A percentile compares a stretch with the other conserved stretches of the same genome.
Evolutionary conservation across 2,113 vertebrate species (phyloP).

Genomic region (Apodemus speciosus): DNA sequence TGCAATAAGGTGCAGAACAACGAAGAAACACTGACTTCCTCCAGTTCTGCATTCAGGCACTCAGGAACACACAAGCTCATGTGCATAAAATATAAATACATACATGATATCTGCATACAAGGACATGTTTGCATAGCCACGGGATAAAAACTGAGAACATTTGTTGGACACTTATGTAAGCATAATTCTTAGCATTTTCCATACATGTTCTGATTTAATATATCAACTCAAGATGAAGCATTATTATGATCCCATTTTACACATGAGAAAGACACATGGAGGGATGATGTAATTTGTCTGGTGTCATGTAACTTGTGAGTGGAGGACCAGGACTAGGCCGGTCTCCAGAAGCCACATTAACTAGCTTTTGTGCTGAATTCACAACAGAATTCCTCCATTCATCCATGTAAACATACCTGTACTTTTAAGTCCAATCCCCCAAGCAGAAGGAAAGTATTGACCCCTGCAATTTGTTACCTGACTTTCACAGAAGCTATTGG

Average conservation of each 20-base stretch:
- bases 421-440: background rate
- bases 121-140: background rate
- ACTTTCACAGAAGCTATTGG: too few species aligned
- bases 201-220: background rate
- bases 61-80: background rate
- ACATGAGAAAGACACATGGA: background rate
- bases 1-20: too few species aligned
- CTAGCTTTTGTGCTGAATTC: background rate
- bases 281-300: background rate
- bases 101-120: background rate
- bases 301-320: background rate
- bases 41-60: background rate
- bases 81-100: background rate
- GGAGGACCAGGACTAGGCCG: background rate
- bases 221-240: background rate
- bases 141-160: background rate
- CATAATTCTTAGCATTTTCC: background rate
- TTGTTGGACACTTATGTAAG: background rate
- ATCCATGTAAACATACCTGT: background rate
- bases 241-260: background rate
- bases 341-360: background rate
- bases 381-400: background rate
- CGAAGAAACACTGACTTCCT: background rate
- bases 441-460: background rate
- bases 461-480: background rate